A percentile compares a stretch with the other conserved stretches of the same genome.
Conservation (phyloP, 1,140 invertebrate species). For the Drosophila parabipectinata region DNA sequence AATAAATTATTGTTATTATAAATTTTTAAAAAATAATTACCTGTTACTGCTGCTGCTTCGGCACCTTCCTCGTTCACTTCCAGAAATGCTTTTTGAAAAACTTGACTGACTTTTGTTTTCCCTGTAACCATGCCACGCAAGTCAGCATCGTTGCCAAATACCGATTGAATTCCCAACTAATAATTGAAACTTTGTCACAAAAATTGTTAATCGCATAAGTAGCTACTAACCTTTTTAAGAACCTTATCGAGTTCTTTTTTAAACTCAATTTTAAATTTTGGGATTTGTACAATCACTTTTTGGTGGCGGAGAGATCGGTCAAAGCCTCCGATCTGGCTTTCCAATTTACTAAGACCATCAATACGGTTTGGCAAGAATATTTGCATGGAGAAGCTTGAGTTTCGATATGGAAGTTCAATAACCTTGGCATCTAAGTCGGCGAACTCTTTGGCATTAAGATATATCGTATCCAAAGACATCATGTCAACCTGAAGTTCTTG, state of each 20-base stretch:
- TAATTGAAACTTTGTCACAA: neutral
- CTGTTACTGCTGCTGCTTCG: slow-evolving; percentile 84
- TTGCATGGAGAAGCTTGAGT: too few relatives aligned
- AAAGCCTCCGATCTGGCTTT: slow-evolving; percentile 80
- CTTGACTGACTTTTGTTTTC: slow-evolving; percentile 84
- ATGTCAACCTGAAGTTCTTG: slow-evolving; percentile 80
- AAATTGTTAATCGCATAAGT: too few relatives aligned
- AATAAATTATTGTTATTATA: too few relatives aligned
- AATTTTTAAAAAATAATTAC: slow-evolving; percentile 41
- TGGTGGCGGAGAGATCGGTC: slow-evolving; percentile 48
- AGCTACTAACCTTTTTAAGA: slow-evolving; percentile 84
- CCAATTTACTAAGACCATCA: slow-evolving; percentile 58
- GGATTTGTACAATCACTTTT: slow-evolving; percentile 85
- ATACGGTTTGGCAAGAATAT: too few relatives aligned
- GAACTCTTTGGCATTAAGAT: slow-evolving; percentile 47
- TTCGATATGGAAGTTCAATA: slow-evolving; percentile 35
- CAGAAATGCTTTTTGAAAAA: slow-evolving; percentile 86
- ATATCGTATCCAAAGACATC: slow-evolving; percentile 84
- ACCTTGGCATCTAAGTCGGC: slow-evolving; percentile 53
- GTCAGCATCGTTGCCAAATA: slow-evolving; percentile 86
- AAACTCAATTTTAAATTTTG: slow-evolving; percentile 85
- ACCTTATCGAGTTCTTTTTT: slow-evolving; percentile 80
- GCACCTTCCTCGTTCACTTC: slow-evolving; percentile 86
- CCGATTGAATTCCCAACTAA: slow-evolving; percentile 85
- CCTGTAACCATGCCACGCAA: slow-evolving; percentile 85